These are phyloP conservation scores for Podargus strigoides DNA, from an alignment of 2,797 vertebrate genomes.

Conservation along the genomic window DNA sequence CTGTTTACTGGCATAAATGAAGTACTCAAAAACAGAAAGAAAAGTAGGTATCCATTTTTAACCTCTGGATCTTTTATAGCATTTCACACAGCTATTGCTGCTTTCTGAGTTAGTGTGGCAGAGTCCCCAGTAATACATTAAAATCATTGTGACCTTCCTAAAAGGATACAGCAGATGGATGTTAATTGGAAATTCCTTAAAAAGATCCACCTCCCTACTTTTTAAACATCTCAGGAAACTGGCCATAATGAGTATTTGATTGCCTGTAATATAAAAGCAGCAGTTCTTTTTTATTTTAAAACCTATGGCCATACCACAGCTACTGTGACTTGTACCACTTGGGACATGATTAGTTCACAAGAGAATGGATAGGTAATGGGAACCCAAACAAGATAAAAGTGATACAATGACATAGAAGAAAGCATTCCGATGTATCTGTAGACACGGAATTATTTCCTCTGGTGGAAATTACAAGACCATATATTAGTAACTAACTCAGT, in stretches of 20 bases:
- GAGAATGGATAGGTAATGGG: background rate
- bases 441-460: background rate
- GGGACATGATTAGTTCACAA: background rate
- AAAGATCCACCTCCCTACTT: background rate
- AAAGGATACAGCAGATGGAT: background rate
- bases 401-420: background rate
- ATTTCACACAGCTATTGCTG: background rate
- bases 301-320: background rate
- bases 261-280: background rate
- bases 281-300: background rate
- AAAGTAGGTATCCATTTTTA: background rate
- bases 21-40: background rate
- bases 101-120: background rate
- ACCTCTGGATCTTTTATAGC: background rate
- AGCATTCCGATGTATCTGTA: background rate
- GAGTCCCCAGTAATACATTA: background rate
- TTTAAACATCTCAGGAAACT: background rate
- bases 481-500: background rate
- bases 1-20: background rate
- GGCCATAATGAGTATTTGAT: background rate
- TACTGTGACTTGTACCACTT: background rate
- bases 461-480: background rate
- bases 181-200: background rate
- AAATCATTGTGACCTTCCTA: background rate
- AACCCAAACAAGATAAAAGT: background rate